Evolutionary conservation across 2,888 invertebrate genomes (phyloP).

Genomic region (Zaprionus bogoriensis): DNA sequence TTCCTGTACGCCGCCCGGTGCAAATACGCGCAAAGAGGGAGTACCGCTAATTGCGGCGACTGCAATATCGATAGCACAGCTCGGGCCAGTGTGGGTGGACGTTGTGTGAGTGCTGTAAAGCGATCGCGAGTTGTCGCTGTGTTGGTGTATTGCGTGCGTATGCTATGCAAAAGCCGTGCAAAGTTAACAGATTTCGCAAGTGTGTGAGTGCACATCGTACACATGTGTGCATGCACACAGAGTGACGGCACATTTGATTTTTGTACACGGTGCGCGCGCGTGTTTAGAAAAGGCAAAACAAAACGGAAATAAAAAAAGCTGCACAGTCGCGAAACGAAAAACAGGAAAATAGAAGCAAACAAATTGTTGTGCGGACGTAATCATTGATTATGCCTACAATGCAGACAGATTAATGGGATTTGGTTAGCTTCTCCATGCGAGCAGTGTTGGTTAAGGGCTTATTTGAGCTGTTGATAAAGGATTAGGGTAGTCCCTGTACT

Average conservation of each 20-base stretch:
- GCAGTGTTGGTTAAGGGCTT: constrained; percentile 19
- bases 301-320: constrained; percentile 46
- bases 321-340: constrained; percentile 22
- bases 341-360: constrained; percentile 34
- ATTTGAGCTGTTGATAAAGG: neutral
- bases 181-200: constrained; percentile 18
- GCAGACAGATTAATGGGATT: neutral
- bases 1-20: constrained; percentile 74
- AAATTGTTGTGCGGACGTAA: constrained; percentile 35
- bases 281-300: constrained; percentile 66
- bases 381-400: constrained; percentile 56
- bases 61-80: constrained; percentile 38
- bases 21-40: constrained; percentile 41
- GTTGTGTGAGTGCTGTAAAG: constrained; percentile 39
- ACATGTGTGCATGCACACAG: neutral
- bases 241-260: neutral
- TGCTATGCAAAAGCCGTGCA: constrained; percentile 28
- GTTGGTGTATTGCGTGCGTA: constrained; percentile 26
- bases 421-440: too few relatives aligned
- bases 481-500: neutral
- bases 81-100: constrained; percentile 12
- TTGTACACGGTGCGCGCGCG: constrained; percentile 56
- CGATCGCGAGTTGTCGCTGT: constrained; percentile 10
- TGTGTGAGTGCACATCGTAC: neutral
- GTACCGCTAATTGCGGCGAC: constrained; percentile 21